phyloP scores from a whole-genome alignment of 2,888 invertebrate genomes.

The Keiferia lycopersicella region DNA sequence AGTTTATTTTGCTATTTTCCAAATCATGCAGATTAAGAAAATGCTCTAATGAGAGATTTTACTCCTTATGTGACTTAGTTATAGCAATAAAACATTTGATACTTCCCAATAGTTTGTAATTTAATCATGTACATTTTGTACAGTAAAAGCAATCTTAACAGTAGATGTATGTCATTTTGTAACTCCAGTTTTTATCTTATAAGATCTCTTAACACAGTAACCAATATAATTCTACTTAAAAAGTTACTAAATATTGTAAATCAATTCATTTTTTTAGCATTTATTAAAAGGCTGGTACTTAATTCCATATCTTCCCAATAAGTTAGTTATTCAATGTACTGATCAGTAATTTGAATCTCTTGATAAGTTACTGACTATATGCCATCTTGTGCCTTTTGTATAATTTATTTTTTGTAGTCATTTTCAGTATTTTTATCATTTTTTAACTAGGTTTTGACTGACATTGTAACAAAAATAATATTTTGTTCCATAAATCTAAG shows the following conservation, averaged over 20 bases:
- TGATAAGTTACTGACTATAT: slow-evolving; percentile 8
- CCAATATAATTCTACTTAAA: not conserved
- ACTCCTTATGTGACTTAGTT: not conserved
- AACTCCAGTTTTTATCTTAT: not conserved
- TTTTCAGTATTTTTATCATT: slow-evolving; percentile 23
- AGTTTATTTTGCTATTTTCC: too few relatives aligned
- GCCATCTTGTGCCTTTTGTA: slow-evolving; percentile 29
- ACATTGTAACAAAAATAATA: slow-evolving; percentile 24
- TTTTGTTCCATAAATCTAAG: slow-evolving; percentile 15
- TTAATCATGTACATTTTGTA: not conserved
- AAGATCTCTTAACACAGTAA: slow-evolving; percentile 1
- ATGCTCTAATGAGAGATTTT: not conserved
- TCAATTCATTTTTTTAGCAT: not conserved
- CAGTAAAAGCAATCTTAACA: slow-evolving; percentile 1
- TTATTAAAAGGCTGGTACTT: slow-evolving; percentile 17
- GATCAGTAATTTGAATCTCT: slow-evolving; percentile 18
- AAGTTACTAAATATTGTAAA: not conserved
- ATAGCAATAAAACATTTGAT: not conserved
- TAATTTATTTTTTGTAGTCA: slow-evolving; percentile 22
- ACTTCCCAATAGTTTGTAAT: not conserved
- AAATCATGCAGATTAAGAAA: too few relatives aligned
- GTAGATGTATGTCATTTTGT: not conserved
- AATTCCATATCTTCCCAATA: slow-evolving; percentile 13
- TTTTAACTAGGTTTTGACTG: slow-evolving; percentile 23
- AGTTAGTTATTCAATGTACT: not conserved